These are phyloP conservation scores for Vulpes lagopus DNA, from an alignment of 2,113 vertebrate species.

Conservation along the genomic window DNA sequence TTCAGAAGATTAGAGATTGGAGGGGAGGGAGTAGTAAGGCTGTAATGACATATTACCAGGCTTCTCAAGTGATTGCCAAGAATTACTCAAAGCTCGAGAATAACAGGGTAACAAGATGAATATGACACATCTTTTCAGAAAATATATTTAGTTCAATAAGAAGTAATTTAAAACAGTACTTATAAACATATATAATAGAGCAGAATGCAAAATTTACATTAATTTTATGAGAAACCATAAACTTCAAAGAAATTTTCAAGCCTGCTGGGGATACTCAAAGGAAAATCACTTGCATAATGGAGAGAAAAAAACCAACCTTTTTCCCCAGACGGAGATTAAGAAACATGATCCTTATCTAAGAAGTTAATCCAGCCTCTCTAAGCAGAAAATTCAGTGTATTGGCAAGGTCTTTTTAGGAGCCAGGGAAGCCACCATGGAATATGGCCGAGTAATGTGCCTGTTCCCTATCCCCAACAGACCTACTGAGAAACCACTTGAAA, in stretches of 20 bases:
- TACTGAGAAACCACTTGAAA: neutral
- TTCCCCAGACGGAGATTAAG: constrained; percentile 18
- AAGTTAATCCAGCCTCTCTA: constrained; percentile 30
- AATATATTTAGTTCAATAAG: constrained; percentile 41
- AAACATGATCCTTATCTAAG: constrained; percentile 48
- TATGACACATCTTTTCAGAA: neutral
- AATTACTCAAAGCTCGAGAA: constrained; percentile 44
- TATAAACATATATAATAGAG: neutral
- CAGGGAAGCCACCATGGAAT: neutral
- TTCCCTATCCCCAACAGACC: neutral
- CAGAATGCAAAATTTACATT: constrained; percentile 28
- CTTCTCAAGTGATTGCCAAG: constrained; percentile 37
- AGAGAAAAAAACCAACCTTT: neutral
- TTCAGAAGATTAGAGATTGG: neutral
- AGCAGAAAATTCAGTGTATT: neutral
- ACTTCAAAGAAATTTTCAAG: constrained; percentile 40
- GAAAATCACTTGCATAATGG: constrained; percentile 55
- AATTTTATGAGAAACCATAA: constrained; percentile 49
- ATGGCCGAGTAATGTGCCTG: neutral
- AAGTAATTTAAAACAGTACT: constrained; percentile 58
- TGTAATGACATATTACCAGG: neutral
- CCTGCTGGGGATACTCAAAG: neutral
- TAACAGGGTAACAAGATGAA: constrained; percentile 9
- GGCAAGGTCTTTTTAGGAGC: neutral
- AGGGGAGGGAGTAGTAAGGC: neutral